Evolutionary conservation across 2,888 invertebrate species (phyloP), one percentile per base, ranked within the genome.

Genomic region (Saturnia japonica): DNA sequence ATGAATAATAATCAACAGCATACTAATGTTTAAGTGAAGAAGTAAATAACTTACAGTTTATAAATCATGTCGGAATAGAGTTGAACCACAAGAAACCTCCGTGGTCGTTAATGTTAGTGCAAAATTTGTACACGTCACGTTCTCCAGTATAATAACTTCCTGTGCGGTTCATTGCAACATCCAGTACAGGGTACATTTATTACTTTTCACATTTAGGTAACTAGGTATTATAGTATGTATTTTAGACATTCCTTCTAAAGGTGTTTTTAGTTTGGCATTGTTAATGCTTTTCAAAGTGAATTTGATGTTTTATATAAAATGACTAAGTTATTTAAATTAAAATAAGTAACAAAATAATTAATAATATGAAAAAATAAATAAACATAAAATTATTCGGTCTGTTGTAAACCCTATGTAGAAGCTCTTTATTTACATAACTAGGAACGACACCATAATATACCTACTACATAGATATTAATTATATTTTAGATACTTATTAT

Each of bases 101-200:
- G 74, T 54, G 77, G 74, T 77, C 75, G 75, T 79, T 82, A 78
- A 79, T 79, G 77, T 74, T 76, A 78, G 77, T 75, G 74, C 76
- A 77, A 78, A 78, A 83, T 79, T 82, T 77, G 78, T 77, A 76
- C 74, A 72, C 76, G 76, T 77, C 76, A 76, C 75, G 75, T 69
- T 51, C 34, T 62, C 34, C 47, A 60, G 45, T 40, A 68, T 62
- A 62, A 62, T 16, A 54, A 54, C 8, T 62, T 28, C 62, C 6
- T 28, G 34, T 28, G 16, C 16, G 14, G 62, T 14, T 62, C 25
- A 34, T 62, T 34, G 62, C 62, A 62, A 62, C 28, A 34, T 62
- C 12, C 62, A 62, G 34, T 34, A 34, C 34, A 34, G 62, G 34
- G 28, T 34, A 34, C 12, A 62, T 62, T 62, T 28, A 34, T 62